phyloP scores from a whole-genome alignment of 2,797 vertebrate species.

The Sphenopsis melanotis region DNA sequence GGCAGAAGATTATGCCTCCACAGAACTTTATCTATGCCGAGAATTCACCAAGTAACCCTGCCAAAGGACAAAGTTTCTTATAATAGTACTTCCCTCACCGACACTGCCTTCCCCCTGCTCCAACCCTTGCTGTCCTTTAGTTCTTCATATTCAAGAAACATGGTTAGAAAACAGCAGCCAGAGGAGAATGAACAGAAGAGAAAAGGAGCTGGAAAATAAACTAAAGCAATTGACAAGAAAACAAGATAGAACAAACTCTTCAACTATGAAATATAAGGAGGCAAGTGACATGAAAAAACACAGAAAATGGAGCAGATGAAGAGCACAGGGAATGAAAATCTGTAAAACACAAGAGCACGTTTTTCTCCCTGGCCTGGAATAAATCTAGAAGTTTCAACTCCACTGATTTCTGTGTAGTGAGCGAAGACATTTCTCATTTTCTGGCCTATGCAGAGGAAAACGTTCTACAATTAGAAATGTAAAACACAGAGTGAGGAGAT shows the following conservation, averaged over 20 bases:
- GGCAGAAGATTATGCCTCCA: neutral
- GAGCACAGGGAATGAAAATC: neutral
- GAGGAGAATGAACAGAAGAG: neutral
- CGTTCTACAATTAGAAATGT: neutral
- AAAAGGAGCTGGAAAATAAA: neutral
- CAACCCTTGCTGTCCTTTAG: neutral
- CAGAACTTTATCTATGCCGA: neutral
- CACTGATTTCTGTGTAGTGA: neutral
- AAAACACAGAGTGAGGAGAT: neutral
- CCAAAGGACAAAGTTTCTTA: neutral
- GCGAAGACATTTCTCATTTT: neutral
- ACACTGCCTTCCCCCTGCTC: fast-evolving
- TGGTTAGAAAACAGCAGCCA: neutral
- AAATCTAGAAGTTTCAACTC: neutral
- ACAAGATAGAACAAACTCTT: neutral
- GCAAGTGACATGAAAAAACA: neutral
- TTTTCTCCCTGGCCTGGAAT: neutral
- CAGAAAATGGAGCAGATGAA: neutral
- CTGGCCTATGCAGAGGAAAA: neutral
- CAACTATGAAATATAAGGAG: neutral
- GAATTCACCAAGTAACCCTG: neutral
- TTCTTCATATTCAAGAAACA: neutral
- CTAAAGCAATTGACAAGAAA: neutral
- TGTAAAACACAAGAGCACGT: neutral
- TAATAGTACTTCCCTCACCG: neutral